Evolutionary conservation across 2,797 vertebrate genomes (phyloP).

Genomic region (Gobionotothen gibberifrons): DNA sequence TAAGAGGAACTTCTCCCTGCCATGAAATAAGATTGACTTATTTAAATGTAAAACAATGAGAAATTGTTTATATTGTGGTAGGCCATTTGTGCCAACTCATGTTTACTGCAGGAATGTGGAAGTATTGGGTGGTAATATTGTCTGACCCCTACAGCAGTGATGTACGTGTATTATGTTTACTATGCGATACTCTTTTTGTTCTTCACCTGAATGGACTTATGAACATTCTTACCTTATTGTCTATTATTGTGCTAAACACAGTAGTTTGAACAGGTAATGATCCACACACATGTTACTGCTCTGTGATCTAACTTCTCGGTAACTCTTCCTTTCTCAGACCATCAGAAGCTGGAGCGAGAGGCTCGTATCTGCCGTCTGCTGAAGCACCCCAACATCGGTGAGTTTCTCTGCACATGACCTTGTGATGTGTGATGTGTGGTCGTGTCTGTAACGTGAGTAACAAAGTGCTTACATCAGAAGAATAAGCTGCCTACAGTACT

Average conservation of each 20-base stretch:
- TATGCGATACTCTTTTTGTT: no score
- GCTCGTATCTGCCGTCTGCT: conserved; percentile 81
- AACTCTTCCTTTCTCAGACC: conserved; percentile 61
- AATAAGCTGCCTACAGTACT: not conserved
- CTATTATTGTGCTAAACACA: not conserved
- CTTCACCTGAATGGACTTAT: no score
- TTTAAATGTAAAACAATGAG: no score
- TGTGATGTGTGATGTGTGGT: not conserved
- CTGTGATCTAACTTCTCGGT: not conserved
- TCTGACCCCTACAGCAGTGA: no score
- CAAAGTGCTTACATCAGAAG: not conserved
- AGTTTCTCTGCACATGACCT: conserved; percentile 41
- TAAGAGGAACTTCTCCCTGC: no score
- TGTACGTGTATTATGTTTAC: no score
- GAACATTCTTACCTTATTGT: no score
- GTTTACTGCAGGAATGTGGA: no score
- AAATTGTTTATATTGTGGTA: no score
- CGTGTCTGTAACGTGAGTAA: not conserved
- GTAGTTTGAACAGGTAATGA: not conserved
- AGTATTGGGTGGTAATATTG: no score
- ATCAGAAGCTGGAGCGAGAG: conserved; percentile 82
- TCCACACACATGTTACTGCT: not conserved
- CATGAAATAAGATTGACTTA: no score
- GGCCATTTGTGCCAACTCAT: no score
- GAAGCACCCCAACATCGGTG: conserved; percentile 82